phyloP scores from a whole-genome alignment of 2,113 vertebrate species.

The Strix aluco region DNA sequence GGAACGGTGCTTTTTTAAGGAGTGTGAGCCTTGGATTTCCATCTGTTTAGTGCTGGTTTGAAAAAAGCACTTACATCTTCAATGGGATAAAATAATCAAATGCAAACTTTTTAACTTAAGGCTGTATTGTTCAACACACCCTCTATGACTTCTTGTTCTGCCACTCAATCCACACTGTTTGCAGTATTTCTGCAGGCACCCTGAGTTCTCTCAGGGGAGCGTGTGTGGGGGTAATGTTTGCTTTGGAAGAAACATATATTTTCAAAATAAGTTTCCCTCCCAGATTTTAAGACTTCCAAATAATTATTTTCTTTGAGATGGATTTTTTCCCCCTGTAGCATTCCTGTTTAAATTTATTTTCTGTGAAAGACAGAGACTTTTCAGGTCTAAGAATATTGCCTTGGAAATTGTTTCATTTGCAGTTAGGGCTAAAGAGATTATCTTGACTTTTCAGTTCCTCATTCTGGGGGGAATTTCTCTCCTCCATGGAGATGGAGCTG shows the following conservation, averaged over 20 bases:
- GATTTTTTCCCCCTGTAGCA: background rate
- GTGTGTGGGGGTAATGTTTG: background rate
- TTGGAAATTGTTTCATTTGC: slow-evolving; percentile 45
- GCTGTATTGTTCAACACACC: background rate
- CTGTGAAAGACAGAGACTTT: slow-evolving; percentile 1
- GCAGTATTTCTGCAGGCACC: background rate
- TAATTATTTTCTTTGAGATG: slow-evolving; percentile 36
- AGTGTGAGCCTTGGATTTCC: background rate
- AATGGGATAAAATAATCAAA: background rate
- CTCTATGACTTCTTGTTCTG: background rate
- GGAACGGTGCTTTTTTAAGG: background rate
- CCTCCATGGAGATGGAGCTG: background rate
- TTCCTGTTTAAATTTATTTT: slow-evolving; percentile 28
- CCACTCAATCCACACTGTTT: background rate
- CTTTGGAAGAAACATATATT: background rate
- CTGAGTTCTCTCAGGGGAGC: background rate
- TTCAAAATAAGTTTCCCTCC: slow-evolving; percentile 6
- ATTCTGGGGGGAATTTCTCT: background rate
- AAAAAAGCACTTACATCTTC: background rate
- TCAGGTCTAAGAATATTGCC: slow-evolving; percentile 26
- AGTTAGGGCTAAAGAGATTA: slow-evolving; percentile 23
- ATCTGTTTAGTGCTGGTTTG: background rate
- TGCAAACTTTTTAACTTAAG: background rate
- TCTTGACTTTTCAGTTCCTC: slow-evolving; percentile 1
- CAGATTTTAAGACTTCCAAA: background rate